Percentiles rank a stretch among this genome's conserved stretches.
Evolutionary conservation across 2,113 vertebrate species (phyloP).

Genomic region (Phoxinus phoxinus): DNA sequence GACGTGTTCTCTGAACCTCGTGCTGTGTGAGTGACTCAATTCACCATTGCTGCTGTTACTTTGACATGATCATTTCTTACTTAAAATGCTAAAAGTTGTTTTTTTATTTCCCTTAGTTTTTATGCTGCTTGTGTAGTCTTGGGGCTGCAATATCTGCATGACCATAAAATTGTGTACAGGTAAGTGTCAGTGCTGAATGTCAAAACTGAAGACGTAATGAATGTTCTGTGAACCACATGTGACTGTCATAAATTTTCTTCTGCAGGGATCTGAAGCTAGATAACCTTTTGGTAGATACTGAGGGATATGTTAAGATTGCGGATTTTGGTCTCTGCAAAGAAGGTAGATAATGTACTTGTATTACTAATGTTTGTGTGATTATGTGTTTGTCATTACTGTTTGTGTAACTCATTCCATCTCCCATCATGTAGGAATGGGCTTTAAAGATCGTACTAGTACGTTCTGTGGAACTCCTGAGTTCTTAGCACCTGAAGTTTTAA

Average conservation of each 20-base stretch:
- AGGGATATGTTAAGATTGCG: constrained; percentile 98
- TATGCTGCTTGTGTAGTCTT: constrained; percentile 97
- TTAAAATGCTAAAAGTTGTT: not conserved
- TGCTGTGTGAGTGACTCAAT: constrained; percentile 86
- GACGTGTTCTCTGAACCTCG: constrained; percentile 98
- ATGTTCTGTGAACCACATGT: not conserved
- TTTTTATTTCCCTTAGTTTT: constrained; percentile 79
- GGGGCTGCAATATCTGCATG: constrained; percentile 95
- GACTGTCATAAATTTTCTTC: constrained; percentile 50
- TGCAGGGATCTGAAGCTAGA: constrained; percentile 97
- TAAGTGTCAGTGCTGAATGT: constrained; percentile 57
- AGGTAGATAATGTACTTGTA: constrained; percentile 75
- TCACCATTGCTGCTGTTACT: not conserved
- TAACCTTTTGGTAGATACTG: constrained; percentile 95
- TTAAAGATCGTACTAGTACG: constrained; percentile 95
- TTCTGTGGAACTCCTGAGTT: constrained; percentile 99
- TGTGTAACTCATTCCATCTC: not conserved
- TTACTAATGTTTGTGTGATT: not conserved
- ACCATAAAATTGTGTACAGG: constrained; percentile 99
- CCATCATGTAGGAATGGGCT: constrained; percentile 89
- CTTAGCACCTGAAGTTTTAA: constrained; percentile 96
- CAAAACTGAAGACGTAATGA: not conserved
- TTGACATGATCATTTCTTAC: not conserved
- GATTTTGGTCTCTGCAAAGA: constrained; percentile 99
- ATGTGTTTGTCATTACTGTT: not conserved